A percentile compares a stretch with the other conserved stretches of the same genome.
Evolutionary conservation across 2,797 vertebrate species (phyloP).

Genomic region (Bradypodion ventrale): DNA sequence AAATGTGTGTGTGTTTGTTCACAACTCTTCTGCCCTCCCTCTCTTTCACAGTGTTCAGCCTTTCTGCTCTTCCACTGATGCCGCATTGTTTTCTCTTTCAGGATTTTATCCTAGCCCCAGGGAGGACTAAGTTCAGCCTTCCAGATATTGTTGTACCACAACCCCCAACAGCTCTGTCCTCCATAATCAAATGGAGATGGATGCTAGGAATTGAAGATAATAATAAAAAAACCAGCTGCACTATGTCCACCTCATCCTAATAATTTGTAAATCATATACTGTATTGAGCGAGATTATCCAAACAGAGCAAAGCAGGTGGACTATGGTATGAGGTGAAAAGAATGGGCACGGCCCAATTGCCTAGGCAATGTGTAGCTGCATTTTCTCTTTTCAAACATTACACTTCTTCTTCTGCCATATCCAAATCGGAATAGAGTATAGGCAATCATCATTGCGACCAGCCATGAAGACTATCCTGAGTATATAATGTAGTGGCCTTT

Average conservation of each 20-base stretch:
- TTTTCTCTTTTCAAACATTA: not conserved
- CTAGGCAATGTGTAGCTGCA: not conserved
- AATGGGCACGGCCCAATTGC: not conserved
- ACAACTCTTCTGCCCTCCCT: not conserved
- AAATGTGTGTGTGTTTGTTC: not conserved
- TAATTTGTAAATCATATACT: not conserved
- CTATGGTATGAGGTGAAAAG: not conserved
- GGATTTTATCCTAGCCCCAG: too few relatives aligned
- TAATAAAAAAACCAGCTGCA: too few relatives aligned
- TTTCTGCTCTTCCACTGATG: not conserved
- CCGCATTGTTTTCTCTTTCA: not conserved
- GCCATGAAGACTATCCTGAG: too few relatives aligned
- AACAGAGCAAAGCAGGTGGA: not conserved
- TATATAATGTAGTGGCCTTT: too few relatives aligned
- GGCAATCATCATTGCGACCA: too few relatives aligned
- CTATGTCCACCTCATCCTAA: not conserved
- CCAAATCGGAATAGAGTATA: too few relatives aligned
- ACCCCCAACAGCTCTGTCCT: not conserved
- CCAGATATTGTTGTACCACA: too few relatives aligned
- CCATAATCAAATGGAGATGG: not conserved
- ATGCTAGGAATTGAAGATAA: too few relatives aligned
- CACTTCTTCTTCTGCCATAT: too few relatives aligned
- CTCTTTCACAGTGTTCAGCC: not conserved
- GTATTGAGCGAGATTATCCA: not conserved
- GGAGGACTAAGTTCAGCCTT: too few relatives aligned